Evolutionary conservation across 2,888 invertebrate genomes (phyloP).

Genomic region (Drosophila macrospina): DNA sequence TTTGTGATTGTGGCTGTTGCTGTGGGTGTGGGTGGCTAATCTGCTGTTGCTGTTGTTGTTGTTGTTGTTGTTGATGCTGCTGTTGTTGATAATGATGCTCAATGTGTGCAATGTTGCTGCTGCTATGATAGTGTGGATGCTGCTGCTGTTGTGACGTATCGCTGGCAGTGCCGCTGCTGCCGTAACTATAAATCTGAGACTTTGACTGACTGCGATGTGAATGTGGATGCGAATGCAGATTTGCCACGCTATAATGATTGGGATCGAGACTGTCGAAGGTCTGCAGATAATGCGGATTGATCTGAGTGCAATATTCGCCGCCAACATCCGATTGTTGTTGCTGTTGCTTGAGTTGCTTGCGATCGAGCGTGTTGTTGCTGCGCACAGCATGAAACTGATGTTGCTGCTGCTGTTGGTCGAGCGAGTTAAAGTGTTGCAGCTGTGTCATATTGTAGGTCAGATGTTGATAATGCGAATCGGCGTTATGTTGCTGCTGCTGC

Average conservation of each 20-base stretch:
- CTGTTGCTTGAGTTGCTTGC: slow-evolving; percentile 51
- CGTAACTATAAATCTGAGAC: slow-evolving; percentile 82
- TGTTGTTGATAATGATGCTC: slow-evolving; percentile 81
- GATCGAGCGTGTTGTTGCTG: slow-evolving; percentile 76
- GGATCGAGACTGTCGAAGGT: slow-evolving; percentile 83
- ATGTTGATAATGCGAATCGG: slow-evolving; percentile 73
- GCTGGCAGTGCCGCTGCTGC: slow-evolving; percentile 78
- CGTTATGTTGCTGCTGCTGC: slow-evolving; percentile 60
- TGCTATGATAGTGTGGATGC: slow-evolving; percentile 69
- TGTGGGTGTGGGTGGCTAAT: slow-evolving; percentile 47
- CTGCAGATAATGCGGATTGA: slow-evolving; percentile 83
- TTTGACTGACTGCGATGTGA: slow-evolving; percentile 83
- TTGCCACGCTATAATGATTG: slow-evolving; percentile 83
- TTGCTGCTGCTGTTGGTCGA: slow-evolving; percentile 73
- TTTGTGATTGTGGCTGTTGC: slow-evolving; percentile 39
- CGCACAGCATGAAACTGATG: slow-evolving; percentile 51
- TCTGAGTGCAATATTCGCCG: slow-evolving; percentile 80
- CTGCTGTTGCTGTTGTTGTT: slow-evolving; percentile 66
- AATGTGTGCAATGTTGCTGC: slow-evolving; percentile 74
- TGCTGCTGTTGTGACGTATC: slow-evolving; percentile 65
- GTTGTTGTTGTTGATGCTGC: too few relatives aligned
- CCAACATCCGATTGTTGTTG: slow-evolving; percentile 29
- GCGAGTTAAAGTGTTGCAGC: slow-evolving; percentile 77
- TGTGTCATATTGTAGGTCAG: slow-evolving; percentile 64
- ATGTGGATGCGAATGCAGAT: slow-evolving; percentile 46